Percentiles rank a stretch among this genome's conserved stretches.
phyloP scores from a whole-genome alignment of 2,888 invertebrate species.

The Sympetrum striolatum region DNA sequence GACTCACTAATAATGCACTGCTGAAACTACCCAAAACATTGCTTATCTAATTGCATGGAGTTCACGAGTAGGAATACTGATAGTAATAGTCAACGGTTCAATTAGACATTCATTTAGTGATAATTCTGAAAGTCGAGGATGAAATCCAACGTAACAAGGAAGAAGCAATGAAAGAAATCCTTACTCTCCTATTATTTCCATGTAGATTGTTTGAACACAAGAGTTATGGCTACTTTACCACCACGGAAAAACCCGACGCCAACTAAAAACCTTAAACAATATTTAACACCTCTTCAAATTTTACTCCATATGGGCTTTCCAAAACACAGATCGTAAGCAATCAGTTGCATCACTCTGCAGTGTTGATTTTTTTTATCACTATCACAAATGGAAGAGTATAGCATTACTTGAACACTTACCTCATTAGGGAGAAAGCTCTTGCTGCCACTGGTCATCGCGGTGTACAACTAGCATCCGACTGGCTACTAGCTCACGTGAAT shows the following conservation, averaged over 20 bases:
- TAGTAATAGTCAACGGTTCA: no score
- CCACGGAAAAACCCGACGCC: slow-evolving; percentile 78
- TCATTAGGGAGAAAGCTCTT: slow-evolving; percentile 81
- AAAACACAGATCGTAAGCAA: slow-evolving; percentile 84
- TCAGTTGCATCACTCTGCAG: neutral
- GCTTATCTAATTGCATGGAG: no score
- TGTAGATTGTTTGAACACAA: neutral
- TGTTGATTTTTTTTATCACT: neutral
- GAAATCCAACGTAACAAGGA: neutral
- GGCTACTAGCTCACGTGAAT: slow-evolving; percentile 88
- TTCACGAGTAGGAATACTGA: no score
- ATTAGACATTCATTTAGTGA: no score
- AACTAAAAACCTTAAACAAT: slow-evolving; percentile 75
- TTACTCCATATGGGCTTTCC: slow-evolving; percentile 89
- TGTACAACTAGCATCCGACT: slow-evolving; percentile 88
- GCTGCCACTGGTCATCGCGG: slow-evolving; percentile 89
- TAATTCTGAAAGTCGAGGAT: neutral
- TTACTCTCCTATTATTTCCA: neutral
- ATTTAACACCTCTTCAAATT: slow-evolving; percentile 79
- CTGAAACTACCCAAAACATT: no score
- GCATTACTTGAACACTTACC: neutral
- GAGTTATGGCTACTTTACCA: slow-evolving; percentile 75
- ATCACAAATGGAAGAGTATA: neutral
- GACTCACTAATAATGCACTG: neutral
- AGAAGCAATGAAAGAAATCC: neutral